A percentile compares a stretch with the other conserved stretches of the same genome.
Conservation (phyloP, 2,888 invertebrate species). For the Branchellion lobata region DNA sequence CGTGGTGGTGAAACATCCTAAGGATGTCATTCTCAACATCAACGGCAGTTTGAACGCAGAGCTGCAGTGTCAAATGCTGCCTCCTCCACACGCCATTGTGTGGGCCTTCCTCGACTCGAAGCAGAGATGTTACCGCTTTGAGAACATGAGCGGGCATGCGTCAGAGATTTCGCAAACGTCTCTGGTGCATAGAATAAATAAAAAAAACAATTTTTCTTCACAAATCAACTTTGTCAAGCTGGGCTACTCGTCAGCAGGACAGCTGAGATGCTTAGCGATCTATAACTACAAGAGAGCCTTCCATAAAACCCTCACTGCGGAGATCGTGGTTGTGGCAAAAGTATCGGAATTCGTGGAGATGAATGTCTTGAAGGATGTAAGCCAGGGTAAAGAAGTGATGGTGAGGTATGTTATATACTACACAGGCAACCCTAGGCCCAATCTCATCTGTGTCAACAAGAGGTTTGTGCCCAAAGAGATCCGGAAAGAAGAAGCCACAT, state of each 20-base stretch:
- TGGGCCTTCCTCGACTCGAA: constrained; percentile 25
- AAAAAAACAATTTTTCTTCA: neutral
- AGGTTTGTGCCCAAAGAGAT: neutral
- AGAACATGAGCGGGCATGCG: neutral
- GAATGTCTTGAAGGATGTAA: neutral
- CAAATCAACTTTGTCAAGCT: constrained; percentile 11
- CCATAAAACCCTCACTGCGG: constrained; percentile 1
- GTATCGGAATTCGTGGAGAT: constrained; percentile 5
- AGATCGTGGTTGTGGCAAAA: constrained; percentile 13
- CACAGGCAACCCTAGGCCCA: constrained; percentile 20
- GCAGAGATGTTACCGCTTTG: constrained; percentile 16
- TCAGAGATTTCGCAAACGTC: neutral
- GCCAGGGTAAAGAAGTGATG: neutral
- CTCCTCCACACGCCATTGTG: neutral
- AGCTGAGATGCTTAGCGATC: constrained; percentile 10
- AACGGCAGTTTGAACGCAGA: constrained; percentile 2
- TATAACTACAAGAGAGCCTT: neutral
- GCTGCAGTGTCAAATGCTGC: constrained; percentile 12
- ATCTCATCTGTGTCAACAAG: constrained; percentile 12
- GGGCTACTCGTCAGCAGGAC: constrained; percentile 8
- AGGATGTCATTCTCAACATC: neutral
- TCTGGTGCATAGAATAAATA: neutral
- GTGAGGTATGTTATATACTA: constrained; percentile 13
- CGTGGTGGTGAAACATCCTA: neutral
- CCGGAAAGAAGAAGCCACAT: neutral